Evolutionary conservation across 1,140 invertebrate species (phyloP), one percentile per base, ranked within the genome.

Genomic region (Hormaphis cornu): DNA sequence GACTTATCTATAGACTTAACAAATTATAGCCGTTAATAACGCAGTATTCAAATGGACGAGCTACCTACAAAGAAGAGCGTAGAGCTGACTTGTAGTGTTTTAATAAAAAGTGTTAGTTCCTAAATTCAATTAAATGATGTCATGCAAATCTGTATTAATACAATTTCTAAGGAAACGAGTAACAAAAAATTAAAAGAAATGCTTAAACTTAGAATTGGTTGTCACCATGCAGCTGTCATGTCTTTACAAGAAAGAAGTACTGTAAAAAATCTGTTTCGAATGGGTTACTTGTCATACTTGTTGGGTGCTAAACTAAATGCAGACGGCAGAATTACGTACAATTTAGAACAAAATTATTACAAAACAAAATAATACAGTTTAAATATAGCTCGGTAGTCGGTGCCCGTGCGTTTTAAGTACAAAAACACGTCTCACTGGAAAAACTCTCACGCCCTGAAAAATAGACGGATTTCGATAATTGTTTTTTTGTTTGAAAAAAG

Each of bases 221-320:
- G 82, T 73, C 89, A 91, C 75, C 89, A 92, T 80, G 89, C n/a
- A n/a, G n/a, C 89, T 28, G 90, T 89, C 1, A 77, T 91, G 75
- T 76, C 83, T 54, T 76, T 78, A 9, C 79, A 84, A 58, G 88
- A 90, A 75, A 79, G 88, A 71, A 78, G 80, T 44, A 76, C 78
- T 10, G 81, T 90, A 12, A 84, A 88, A 74, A 77, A 83, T 20
- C 76, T 86, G 1, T 92, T 91, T 76, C 75, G 83, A 48, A 78
- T 79, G 33, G 83, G 84, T 69, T 76, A 83, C 52, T 75, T 92
- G 22, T 84, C 0, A 83, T 91, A 71, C 78, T 92, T 16, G 81
- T 87, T 10, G 83, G n/a, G n/a, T n/a, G n/a, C n/a, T n/a, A n/a
- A n/a, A n/a, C n/a, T n/a, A n/a, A n/a, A n/a, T n/a, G n/a, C n/a